A percentile compares a stretch with the other conserved stretches of the same genome.
Evolutionary conservation across 1,140 invertebrate species (phyloP).

Genomic region (Bicyclus anynana): DNA sequence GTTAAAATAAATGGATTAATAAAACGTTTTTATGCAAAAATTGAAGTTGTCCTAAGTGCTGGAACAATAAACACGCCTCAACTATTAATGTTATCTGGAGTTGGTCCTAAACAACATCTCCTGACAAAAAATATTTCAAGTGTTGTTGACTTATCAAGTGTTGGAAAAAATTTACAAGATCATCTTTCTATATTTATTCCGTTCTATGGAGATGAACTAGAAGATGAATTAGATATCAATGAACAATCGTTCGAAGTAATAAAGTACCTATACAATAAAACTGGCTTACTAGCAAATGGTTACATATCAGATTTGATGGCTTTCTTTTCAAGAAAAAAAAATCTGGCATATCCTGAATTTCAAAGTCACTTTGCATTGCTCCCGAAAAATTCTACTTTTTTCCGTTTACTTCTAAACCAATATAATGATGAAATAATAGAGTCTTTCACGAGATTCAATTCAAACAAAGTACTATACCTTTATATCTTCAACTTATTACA

Average conservation of each 20-base stretch:
- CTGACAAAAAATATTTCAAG: slow-evolving; percentile 66
- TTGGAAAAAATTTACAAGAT: slow-evolving; percentile 85
- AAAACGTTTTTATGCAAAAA: slow-evolving; percentile 42
- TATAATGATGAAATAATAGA: slow-evolving; percentile 57
- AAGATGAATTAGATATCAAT: slow-evolving; percentile 3
- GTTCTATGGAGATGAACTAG: slow-evolving; percentile 40
- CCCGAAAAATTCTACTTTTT: slow-evolving; percentile 33
- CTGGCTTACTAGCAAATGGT: slow-evolving; percentile 40
- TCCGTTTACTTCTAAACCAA: slow-evolving; percentile 9
- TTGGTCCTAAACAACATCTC: slow-evolving; percentile 60
- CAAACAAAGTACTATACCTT: slow-evolving; percentile 47
- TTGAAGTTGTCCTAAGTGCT: slow-evolving; percentile 76
- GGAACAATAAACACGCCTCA: slow-evolving; percentile 77
- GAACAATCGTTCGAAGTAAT: slow-evolving; percentile 33
- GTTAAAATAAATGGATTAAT: slow-evolving; percentile 39
- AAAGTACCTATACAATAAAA: slow-evolving; percentile 52
- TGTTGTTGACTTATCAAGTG: slow-evolving; percentile 79
- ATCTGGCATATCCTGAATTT: slow-evolving; percentile 47
- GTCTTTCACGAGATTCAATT: slow-evolving; percentile 53
- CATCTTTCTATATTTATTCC: slow-evolving; percentile 58
- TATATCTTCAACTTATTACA: slow-evolving; percentile 74
- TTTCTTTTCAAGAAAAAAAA: slow-evolving; percentile 41
- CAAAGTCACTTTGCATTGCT: slow-evolving; percentile 43
- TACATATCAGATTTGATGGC: slow-evolving; percentile 38
- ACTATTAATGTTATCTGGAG: slow-evolving; percentile 65